These are phyloP conservation scores for Trochalopteron elliotii DNA, from an alignment of 2,113 vertebrate species.

Conservation along the genomic window DNA sequence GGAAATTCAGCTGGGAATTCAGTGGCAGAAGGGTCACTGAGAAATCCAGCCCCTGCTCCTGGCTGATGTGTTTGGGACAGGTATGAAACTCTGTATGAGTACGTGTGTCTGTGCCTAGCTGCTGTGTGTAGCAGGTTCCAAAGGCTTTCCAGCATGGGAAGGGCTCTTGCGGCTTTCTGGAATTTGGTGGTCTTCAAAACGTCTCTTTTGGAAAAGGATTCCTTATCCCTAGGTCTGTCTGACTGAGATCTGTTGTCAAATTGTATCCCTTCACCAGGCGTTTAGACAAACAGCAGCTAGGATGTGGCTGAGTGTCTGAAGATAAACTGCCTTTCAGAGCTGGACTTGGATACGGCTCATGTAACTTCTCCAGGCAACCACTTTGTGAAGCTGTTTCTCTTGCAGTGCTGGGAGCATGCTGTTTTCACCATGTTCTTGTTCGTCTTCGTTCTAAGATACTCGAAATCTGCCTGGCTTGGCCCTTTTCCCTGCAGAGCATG, in stretches of 20 bases:
- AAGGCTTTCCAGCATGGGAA: neutral
- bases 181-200: neutral
- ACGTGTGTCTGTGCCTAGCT: neutral
- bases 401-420: rapidly evolving
- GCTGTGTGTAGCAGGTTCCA: neutral
- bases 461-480: neutral
- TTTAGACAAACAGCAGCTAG: neutral
- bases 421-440: neutral
- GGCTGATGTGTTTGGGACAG: neutral
- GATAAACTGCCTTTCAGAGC: neutral
- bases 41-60: neutral
- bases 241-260: neutral
- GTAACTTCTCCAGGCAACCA: neutral
- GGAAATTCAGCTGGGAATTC: conserved; percentile 78
- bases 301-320: neutral
- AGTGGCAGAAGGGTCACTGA: conserved; percentile 69
- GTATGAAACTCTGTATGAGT: neutral
- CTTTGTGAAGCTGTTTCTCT: neutral
- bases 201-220: neutral
- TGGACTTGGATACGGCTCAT: neutral
- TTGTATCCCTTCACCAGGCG: neutral
- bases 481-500: neutral
- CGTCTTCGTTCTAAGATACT: neutral
- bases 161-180: neutral
- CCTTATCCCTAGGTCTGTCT: neutral